A percentile compares a stretch with the other conserved stretches of the same genome.
Conservation (phyloP, 2,888 invertebrate genomes). For the Halictus ligatus region DNA sequence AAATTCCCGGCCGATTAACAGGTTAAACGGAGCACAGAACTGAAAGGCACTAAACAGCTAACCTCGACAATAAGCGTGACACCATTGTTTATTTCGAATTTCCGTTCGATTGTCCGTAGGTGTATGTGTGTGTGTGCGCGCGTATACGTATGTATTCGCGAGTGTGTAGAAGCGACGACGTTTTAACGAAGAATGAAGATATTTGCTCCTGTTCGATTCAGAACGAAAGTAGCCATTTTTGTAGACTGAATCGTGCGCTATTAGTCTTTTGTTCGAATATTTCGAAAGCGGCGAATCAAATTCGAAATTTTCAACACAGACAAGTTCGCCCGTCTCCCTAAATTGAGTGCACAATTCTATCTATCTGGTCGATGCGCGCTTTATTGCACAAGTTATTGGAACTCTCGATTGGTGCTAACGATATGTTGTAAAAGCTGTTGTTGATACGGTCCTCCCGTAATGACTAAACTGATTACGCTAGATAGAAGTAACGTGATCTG, state of each 20-base stretch:
- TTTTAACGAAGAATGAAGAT: not conserved
- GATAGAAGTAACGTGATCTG: not conserved
- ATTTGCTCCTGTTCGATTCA: not conserved
- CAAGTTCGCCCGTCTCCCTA: not conserved
- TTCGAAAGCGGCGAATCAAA: not conserved
- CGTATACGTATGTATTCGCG: not conserved
- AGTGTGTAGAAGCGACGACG: not conserved
- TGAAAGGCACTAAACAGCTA: slow-evolving; percentile 36
- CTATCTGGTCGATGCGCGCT: not conserved
- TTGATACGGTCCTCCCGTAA: not conserved
- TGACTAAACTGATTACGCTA: not conserved
- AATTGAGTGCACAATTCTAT: not conserved
- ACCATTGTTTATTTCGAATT: slow-evolving; percentile 6
- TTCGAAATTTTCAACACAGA: not conserved
- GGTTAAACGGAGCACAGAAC: slow-evolving; percentile 3
- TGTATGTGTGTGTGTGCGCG: too few species aligned
- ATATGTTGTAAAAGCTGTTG: not conserved
- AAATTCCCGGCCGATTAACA: not conserved
- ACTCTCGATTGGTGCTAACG: not conserved
- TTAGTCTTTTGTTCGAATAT: slow-evolving; percentile 9
- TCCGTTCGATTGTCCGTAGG: not conserved
- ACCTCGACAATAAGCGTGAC: slow-evolving; percentile 29
- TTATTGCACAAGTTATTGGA: not conserved
- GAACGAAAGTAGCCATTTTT: not conserved
- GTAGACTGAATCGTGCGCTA: slow-evolving; percentile 1